phyloP scores from a whole-genome alignment of 2,113 vertebrate genomes.

The Polypterus bichir region DNA sequence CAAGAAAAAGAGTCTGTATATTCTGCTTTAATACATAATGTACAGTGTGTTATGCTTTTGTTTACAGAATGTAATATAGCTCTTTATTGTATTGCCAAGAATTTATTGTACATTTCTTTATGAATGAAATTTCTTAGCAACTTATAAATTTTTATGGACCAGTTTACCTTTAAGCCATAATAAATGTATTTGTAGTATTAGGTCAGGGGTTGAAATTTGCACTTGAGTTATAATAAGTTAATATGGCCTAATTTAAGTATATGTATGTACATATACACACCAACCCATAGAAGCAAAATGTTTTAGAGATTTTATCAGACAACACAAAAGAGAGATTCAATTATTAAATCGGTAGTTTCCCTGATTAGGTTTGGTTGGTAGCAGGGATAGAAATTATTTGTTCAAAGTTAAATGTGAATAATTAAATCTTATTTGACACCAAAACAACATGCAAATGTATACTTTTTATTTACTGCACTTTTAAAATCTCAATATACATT shows the following conservation, averaged over 20 bases:
- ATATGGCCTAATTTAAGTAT: no score
- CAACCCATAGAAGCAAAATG: not conserved
- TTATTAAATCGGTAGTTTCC: no score
- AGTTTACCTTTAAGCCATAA: slow-evolving; percentile 71
- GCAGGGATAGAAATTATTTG: no score
- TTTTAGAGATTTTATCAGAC: no score
- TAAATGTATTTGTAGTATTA: slow-evolving; percentile 49
- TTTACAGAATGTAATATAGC: slow-evolving; percentile 86
- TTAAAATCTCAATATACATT: no score
- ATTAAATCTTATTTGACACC: no score
- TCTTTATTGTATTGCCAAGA: slow-evolving; percentile 65
- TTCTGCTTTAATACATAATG: slow-evolving; percentile 71
- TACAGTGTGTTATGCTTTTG: slow-evolving; percentile 78
- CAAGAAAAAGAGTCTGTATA: slow-evolving; percentile 61
- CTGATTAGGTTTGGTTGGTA: no score
- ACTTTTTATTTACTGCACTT: no score
- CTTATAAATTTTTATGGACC: slow-evolving; percentile 62
- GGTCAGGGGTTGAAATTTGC: slow-evolving; percentile 55
- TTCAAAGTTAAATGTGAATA: no score
- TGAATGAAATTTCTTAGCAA: slow-evolving; percentile 49
- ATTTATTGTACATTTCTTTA: slow-evolving; percentile 48
- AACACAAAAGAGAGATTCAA: no score
- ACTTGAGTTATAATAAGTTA: slow-evolving; percentile 38
- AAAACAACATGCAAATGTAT: no score
- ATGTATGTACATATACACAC: not conserved